phyloP scores from a whole-genome alignment of 2,113 vertebrate species.

The Melanerpes formicivorus region DNA sequence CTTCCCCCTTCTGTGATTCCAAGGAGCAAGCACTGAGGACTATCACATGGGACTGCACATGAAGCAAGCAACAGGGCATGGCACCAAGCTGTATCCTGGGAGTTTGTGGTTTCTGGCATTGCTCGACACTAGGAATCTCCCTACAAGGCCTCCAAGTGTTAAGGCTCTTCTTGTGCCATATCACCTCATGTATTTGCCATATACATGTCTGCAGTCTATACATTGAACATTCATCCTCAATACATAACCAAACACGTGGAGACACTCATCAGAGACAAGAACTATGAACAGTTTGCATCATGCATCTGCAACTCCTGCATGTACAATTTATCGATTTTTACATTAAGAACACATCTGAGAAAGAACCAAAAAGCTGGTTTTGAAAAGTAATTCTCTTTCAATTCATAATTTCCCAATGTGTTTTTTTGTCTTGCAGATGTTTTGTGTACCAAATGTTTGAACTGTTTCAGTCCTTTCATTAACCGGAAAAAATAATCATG shows the following conservation, averaged over 20 bases:
- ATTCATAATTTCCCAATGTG: not conserved
- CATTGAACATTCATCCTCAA: not conserved
- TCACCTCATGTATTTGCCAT: not conserved
- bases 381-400: constrained; percentile 10
- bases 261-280: not conserved
- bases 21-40: not conserved
- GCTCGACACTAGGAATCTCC: not conserved
- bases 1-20: not conserved
- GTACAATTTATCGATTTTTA: not conserved
- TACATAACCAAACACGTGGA: not conserved
- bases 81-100: not conserved
- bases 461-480: not conserved
- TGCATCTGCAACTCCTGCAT: not conserved
- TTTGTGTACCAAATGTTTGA: not conserved
- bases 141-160: not conserved
- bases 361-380: not conserved
- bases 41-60: not conserved
- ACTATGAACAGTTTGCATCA: not conserved
- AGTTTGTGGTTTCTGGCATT: not conserved
- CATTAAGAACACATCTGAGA: not conserved
- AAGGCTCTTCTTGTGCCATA: not conserved
- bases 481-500: not conserved
- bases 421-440: not conserved
- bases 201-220: not conserved
- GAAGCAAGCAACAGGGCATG: fast-evolving